Conservation (phyloP, 30 jellyfish, hydroid and myxozoan species). For the Calvadosia cruxmelitensis region DNA sequence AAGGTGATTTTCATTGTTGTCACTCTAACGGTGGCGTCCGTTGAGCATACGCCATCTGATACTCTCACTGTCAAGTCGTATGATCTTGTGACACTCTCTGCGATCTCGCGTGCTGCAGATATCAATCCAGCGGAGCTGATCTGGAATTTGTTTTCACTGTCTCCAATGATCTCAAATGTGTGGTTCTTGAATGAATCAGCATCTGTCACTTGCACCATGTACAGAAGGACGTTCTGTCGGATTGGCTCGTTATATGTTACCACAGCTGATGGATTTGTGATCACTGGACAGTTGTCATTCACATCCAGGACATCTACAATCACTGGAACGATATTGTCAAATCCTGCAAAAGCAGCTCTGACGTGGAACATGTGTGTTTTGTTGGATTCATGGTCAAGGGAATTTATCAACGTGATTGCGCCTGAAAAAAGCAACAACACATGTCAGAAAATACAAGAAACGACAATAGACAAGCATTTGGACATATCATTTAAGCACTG, state of each 20-base stretch:
- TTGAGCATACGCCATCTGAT: constrained; percentile 29
- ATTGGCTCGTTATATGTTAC: constrained; percentile 40
- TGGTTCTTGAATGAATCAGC: constrained; percentile 36
- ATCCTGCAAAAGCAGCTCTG: constrained; percentile 22
- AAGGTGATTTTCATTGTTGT: constrained; percentile 15
- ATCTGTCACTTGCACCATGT: constrained; percentile 39
- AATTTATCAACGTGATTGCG: constrained; percentile 15
- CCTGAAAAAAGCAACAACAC: too few relatives aligned
- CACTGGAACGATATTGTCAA: constrained; percentile 40
- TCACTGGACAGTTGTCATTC: constrained; percentile 56
- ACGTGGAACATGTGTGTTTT: constrained; percentile 51
- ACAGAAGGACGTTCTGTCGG: constrained; percentile 27
- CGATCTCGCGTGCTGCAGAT: constrained; percentile 13
- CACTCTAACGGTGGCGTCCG: constrained; percentile 8
- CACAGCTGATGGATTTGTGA: constrained; percentile 8
- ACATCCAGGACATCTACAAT: constrained; percentile 47
- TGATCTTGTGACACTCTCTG: constrained; percentile 3
- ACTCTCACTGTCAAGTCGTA: constrained; percentile 36
- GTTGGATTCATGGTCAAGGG: constrained; percentile 43
- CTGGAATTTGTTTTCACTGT: constrained; percentile 21
- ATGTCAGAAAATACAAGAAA: too few relatives aligned
- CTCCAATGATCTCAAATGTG: constrained; percentile 5
- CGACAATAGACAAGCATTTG: background rate
- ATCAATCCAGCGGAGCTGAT: constrained; percentile 49
- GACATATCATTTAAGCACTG: background rate